Percentiles rank a stretch among this genome's conserved stretches.
These are phyloP conservation scores for Acomys russatus DNA, from an alignment of 2,797 vertebrate species.

Conservation along the genomic window DNA sequence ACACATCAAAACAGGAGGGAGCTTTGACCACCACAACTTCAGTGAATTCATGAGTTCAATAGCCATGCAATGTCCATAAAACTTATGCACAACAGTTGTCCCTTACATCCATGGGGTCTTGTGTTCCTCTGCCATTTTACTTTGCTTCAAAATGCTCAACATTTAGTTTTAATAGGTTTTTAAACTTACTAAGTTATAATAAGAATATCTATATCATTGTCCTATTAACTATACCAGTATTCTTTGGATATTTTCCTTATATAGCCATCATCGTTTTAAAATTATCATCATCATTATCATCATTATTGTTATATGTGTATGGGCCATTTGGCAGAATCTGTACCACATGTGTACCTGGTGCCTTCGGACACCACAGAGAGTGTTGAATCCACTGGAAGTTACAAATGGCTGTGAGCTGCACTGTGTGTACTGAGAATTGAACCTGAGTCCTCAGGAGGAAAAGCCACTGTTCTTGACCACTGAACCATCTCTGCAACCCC, in stretches of 20 bases:
- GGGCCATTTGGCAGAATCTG: fast-evolving
- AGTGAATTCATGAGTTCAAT: not conserved
- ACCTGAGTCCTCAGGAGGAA: too few relatives aligned
- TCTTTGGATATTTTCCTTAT: not conserved
- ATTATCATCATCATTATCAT: not conserved
- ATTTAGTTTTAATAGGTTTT: not conserved
- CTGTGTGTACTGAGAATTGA: not conserved
- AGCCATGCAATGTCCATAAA: not conserved
- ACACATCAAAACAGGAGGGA: not conserved
- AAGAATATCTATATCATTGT: not conserved
- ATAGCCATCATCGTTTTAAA: not conserved
- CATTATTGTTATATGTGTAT: not conserved
- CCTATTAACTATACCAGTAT: too few relatives aligned
- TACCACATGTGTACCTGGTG: too few relatives aligned
- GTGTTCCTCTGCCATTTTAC: not conserved
- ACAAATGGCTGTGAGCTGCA: too few relatives aligned
- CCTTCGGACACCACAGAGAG: not conserved
- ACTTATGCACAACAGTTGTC: not conserved
- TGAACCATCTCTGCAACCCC: not conserved
- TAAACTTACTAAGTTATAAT: not conserved
- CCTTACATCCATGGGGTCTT: not conserved
- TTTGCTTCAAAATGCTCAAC: not conserved
- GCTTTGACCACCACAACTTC: not conserved
- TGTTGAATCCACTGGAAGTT: not conserved
- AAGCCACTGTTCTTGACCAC: fast-evolving